Conservation (phyloP, 2,113 vertebrate species). For the Gadus chalcogrammus region DNA sequence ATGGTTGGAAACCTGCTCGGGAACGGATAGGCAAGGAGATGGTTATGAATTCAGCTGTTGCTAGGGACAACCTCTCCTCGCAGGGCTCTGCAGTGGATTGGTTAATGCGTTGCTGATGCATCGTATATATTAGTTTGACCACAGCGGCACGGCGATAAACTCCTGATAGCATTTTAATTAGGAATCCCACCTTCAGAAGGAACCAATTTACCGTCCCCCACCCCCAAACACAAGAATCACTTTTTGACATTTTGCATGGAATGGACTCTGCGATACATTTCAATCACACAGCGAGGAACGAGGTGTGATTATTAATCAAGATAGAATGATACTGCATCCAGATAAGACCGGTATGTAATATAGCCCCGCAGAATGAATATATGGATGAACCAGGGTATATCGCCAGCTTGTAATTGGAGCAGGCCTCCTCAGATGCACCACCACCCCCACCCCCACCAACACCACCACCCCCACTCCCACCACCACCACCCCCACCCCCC, state of each 20-base stretch:
- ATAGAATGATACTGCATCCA: conserved; percentile 54
- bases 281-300: conserved; percentile 50
- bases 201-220: conserved; percentile 25
- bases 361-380: conserved; percentile 43
- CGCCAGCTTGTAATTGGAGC: conserved; percentile 37
- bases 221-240: conserved; percentile 47
- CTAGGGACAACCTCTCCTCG: conserved; percentile 27
- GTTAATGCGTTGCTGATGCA: conserved; percentile 22
- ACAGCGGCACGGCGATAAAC: conserved; percentile 34
- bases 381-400: conserved; percentile 30
- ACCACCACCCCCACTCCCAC: conserved; percentile 12
- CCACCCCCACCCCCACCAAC: neutral
- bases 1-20: conserved; percentile 15
- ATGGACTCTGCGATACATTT: conserved; percentile 50
- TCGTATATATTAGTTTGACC: conserved; percentile 23
- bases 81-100: conserved; percentile 21
- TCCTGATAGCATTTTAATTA: conserved; percentile 48
- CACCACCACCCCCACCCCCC: conserved; percentile 6
- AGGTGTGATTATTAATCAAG: conserved; percentile 65
- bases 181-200: conserved; percentile 47
- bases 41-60: conserved; percentile 47
- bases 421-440: conserved; percentile 5
- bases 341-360: conserved; percentile 58
- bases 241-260: conserved; percentile 37
- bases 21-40: conserved; percentile 13